These are phyloP conservation scores for Paralvinella palmiformis DNA, from an alignment of 1,140 invertebrate species.

Conservation along the genomic window DNA sequence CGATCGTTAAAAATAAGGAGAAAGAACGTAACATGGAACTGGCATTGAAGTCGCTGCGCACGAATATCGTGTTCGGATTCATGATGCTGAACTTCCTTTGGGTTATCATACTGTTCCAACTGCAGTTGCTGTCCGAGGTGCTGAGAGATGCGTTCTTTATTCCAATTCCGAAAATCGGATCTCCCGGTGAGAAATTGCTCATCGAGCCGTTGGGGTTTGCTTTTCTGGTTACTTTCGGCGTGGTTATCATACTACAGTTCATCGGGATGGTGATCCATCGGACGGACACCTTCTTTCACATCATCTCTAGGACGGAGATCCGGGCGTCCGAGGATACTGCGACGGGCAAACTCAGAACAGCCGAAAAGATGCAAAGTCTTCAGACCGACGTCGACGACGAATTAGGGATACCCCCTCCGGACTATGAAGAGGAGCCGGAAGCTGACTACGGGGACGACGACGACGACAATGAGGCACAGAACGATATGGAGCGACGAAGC, in stretches of 20 bases:
- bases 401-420: background rate
- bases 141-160: slow-evolving; percentile 14
- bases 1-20: slow-evolving; percentile 85
- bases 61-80: slow-evolving; percentile 91
- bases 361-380: slow-evolving; percentile 3
- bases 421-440: background rate
- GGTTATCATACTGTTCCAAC: slow-evolving; percentile 93
- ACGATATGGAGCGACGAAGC: no score
- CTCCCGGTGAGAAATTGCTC: slow-evolving; percentile 2
- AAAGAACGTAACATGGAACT: slow-evolving; percentile 73
- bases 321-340: background rate
- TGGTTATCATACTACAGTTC: slow-evolving; percentile 52
- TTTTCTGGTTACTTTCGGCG: slow-evolving; percentile 52
- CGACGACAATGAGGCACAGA: background rate
- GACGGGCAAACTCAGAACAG: background rate
- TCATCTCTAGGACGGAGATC: slow-evolving; percentile 10
- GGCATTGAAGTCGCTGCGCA: slow-evolving; percentile 86
- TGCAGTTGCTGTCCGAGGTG: slow-evolving; percentile 44
- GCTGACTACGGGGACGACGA: no score
- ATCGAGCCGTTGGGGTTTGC: slow-evolving; percentile 51
- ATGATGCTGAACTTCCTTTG: slow-evolving; percentile 98
- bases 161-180: background rate
- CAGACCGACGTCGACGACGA: background rate
- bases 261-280: slow-evolving; percentile 24
- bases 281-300: slow-evolving; percentile 11